These are phyloP conservation scores for Pogonomyrmex barbatus DNA, from an alignment of 1,140 invertebrate species.

Conservation along the genomic window DNA sequence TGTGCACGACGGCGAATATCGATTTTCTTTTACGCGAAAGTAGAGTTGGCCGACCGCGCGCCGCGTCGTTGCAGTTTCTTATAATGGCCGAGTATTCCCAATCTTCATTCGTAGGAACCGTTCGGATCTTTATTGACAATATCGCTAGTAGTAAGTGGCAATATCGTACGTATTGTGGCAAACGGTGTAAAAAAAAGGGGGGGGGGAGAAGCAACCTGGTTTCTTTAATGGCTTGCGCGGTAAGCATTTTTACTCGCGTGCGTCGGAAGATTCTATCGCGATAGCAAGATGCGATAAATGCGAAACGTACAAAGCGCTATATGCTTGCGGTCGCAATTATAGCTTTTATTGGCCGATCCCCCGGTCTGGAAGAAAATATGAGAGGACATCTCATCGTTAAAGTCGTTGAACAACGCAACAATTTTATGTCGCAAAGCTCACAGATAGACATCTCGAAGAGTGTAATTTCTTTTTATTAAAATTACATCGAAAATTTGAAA, in stretches of 20 bases:
- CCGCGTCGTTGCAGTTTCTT: slow-evolving; percentile 27
- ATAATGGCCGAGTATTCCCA: slow-evolving; percentile 30
- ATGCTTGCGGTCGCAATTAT: slow-evolving; percentile 34
- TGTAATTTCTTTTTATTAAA: not conserved
- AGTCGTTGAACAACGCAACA: not conserved
- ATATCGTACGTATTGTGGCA: slow-evolving; percentile 39
- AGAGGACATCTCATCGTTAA: not conserved
- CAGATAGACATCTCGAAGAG: not conserved
- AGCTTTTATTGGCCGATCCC: slow-evolving; percentile 16
- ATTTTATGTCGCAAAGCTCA: not conserved
- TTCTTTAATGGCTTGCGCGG: not conserved
- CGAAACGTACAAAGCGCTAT: not conserved
- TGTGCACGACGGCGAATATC: slow-evolving; percentile 4
- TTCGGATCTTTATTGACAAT: slow-evolving; percentile 58
- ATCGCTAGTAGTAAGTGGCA: slow-evolving; percentile 35
- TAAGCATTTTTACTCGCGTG: slow-evolving; percentile 22
- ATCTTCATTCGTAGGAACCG: not conserved
- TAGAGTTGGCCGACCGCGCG: slow-evolving; percentile 11
- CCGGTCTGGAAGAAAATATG: not conserved
- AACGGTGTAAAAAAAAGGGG: slow-evolving; percentile 32
- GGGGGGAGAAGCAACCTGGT: not conserved
- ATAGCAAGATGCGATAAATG: slow-evolving; percentile 5
- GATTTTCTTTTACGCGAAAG: slow-evolving; percentile 42
- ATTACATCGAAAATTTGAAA: not conserved
- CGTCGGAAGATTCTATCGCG: slow-evolving; percentile 12